Evolutionary conservation across 2,113 vertebrate genomes (phyloP).

Genomic region (Gasterosteus nipponicus): DNA sequence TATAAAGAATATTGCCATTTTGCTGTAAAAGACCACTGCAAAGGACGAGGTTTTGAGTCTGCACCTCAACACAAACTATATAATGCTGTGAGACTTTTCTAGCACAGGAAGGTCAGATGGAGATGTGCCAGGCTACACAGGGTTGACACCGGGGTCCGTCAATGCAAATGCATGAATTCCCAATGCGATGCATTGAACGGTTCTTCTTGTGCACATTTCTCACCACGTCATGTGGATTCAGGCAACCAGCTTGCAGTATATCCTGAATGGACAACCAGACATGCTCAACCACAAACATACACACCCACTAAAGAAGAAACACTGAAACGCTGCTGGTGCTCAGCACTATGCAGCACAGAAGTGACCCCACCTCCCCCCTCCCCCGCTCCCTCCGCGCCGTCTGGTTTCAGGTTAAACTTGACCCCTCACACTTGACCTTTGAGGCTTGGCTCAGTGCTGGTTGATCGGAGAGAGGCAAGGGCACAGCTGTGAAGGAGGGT

Average conservation of each 20-base stretch:
- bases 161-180: not conserved
- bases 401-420: slow-evolving; percentile 81
- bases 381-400: slow-evolving; percentile 44
- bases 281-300: not conserved
- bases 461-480: slow-evolving; percentile 59
- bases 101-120: not conserved
- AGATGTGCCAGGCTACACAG: not conserved
- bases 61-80: not conserved
- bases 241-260: not conserved
- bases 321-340: slow-evolving; percentile 9
- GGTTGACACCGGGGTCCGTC: not conserved
- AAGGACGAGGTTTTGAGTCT: too few species aligned
- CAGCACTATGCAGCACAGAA: slow-evolving; percentile 31
- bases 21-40: not conserved
- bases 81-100: slow-evolving; percentile 2
- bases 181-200: not conserved
- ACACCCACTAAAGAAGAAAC: slow-evolving; percentile 9
- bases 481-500: slow-evolving; percentile 77
- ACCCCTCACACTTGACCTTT: slow-evolving; percentile 79
- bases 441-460: slow-evolving; percentile 52
- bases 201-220: slow-evolving; percentile 3
- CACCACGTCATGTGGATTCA: not conserved
- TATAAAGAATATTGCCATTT: slow-evolving; percentile 9
- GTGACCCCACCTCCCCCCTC: slow-evolving; percentile 38
- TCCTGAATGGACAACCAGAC: not conserved